These are phyloP conservation scores for Quadroppia sp. DNA, from an alignment of 2,888 invertebrate species.

Conservation along the genomic window DNA sequence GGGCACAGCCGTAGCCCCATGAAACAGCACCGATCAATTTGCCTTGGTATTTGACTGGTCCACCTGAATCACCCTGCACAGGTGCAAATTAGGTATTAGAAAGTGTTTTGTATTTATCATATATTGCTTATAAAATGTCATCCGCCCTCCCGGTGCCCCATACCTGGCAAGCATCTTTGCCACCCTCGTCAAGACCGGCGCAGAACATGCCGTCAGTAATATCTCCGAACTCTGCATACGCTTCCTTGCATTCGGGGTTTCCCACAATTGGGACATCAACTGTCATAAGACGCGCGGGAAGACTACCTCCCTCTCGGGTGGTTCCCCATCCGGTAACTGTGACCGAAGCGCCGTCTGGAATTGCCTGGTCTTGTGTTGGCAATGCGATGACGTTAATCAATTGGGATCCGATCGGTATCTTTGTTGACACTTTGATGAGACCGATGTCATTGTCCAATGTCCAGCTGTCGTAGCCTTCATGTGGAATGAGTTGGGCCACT, in stretches of 20 bases:
- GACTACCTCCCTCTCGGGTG: not conserved
- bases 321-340: constrained; percentile 28
- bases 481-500: not conserved
- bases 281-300: not conserved
- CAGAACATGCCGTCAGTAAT: constrained; percentile 17
- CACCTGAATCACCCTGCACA: constrained; percentile 47
- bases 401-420: not conserved
- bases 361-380: not conserved
- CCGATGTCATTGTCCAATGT: constrained; percentile 28
- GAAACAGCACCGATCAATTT: constrained; percentile 47
- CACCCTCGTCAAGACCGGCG: constrained; percentile 14
- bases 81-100: too few relatives aligned
- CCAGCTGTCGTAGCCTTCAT: constrained; percentile 1
- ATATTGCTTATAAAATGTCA: too few relatives aligned
- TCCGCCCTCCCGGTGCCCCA: too few relatives aligned
- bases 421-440: not conserved
- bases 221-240: not conserved
- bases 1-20: constrained; percentile 48
- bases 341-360: not conserved
- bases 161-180: constrained; percentile 30
- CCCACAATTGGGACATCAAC: not conserved
- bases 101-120: too few relatives aligned
- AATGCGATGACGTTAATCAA: not conserved
- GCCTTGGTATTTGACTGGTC: constrained; percentile 42
- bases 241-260: not conserved